Conservation (phyloP, 2,888 invertebrate genomes). For the Lepidochitona cinerea region DNA sequence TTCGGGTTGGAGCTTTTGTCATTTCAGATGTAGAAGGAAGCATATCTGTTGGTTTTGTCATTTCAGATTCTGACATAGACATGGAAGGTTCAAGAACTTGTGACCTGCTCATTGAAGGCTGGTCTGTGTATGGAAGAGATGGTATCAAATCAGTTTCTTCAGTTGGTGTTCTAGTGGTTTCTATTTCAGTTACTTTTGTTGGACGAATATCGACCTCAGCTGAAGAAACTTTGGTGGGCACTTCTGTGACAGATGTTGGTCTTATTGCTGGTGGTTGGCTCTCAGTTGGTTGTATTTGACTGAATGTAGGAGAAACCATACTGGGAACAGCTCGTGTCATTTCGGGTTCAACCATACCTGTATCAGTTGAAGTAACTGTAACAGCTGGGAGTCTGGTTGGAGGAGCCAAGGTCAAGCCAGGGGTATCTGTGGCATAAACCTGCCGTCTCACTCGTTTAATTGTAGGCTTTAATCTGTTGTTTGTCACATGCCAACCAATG, state of each 20-base stretch:
- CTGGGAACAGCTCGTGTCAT: constrained; percentile 64
- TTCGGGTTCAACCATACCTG: constrained; percentile 42
- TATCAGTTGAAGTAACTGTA: constrained; percentile 30
- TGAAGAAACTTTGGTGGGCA: neutral
- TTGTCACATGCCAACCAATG: constrained; percentile 80
- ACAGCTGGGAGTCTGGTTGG: constrained; percentile 57
- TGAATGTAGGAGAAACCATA: constrained; percentile 66
- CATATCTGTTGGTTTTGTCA: neutral
- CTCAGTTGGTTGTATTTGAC: constrained; percentile 44
- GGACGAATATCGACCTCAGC: neutral
- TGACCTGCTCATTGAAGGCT: neutral
- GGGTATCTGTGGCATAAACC: constrained; percentile 63
- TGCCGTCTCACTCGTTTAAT: constrained; percentile 61
- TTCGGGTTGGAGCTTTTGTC: constrained; percentile 3
- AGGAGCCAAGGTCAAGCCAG: constrained; percentile 49
- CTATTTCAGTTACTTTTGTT: constrained; percentile 2
- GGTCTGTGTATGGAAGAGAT: neutral
- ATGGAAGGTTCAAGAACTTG: constrained; percentile 1
- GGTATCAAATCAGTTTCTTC: neutral
- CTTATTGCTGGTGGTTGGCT: constrained; percentile 27
- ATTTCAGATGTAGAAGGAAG: neutral
- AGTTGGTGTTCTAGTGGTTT: neutral
- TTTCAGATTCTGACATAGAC: neutral
- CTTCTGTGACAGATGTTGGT: neutral
- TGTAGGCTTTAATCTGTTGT: constrained; percentile 68